A percentile compares a stretch with the other conserved stretches of the same genome.
These are phyloP conservation scores for Pseudomyrmex flavicornis DNA, from an alignment of 1,140 invertebrate species.

Conservation along the genomic window DNA sequence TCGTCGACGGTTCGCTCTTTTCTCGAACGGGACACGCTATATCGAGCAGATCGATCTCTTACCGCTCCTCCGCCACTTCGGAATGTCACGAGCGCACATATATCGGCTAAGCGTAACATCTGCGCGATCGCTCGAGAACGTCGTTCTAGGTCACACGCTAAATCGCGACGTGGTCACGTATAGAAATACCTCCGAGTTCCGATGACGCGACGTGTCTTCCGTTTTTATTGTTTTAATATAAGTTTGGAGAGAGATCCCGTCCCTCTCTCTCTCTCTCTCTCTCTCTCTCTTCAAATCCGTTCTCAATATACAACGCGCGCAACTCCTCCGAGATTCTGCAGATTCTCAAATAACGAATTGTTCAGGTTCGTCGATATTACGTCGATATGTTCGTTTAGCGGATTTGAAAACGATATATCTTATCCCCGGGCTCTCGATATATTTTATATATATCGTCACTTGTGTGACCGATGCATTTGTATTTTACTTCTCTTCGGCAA, in stretches of 20 bases:
- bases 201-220: constrained; percentile 38
- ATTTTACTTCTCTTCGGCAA: no score
- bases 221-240: constrained; percentile 57
- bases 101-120: constrained; percentile 39
- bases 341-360: no score
- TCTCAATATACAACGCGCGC: no score
- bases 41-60: constrained; percentile 42
- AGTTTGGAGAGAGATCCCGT: constrained; percentile 11
- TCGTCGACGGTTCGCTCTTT: background rate
- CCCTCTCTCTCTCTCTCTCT: background rate
- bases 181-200: constrained; percentile 37
- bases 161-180: constrained; percentile 53
- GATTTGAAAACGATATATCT: no score
- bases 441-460: no score
- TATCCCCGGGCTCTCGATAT: no score
- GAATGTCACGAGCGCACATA: constrained; percentile 44
- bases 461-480: no score
- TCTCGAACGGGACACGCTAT: constrained; percentile 7
- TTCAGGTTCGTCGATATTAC: no score
- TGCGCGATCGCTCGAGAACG: constrained; percentile 29
- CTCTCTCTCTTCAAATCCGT: no score
- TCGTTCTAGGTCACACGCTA: constrained; percentile 49
- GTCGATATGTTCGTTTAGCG: no score
- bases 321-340: no score
- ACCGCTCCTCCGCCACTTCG: constrained; percentile 5